phyloP scores from a whole-genome alignment of 1,140 invertebrate species.

The Nasonia longicornis region DNA sequence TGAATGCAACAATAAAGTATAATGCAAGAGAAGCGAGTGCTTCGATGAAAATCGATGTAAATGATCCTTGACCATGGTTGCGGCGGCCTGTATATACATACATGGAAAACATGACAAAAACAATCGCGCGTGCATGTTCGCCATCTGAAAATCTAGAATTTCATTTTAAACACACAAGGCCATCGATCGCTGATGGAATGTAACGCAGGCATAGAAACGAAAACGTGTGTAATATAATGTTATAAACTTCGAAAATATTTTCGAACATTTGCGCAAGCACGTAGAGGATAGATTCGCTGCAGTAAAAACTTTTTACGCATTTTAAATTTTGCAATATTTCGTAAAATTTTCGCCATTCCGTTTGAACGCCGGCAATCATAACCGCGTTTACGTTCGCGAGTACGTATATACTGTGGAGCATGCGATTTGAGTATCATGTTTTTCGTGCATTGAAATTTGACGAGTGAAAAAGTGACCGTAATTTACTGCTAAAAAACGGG shows the following conservation, averaged over 20 bases:
- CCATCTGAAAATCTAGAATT: slow-evolving; percentile 2
- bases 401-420: not conserved
- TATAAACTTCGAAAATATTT: not conserved
- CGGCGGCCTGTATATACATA: not conserved
- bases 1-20: slow-evolving; percentile 42
- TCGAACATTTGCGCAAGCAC: not conserved
- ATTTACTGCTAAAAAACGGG: slow-evolving; percentile 21
- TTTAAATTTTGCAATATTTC: not conserved
- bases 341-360: not conserved
- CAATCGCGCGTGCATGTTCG: not conserved
- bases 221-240: not conserved
- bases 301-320: not conserved
- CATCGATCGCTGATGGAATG: not conserved
- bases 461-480: not conserved
- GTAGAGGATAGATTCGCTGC: not conserved
- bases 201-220: not conserved
- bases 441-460: slow-evolving; percentile 26
- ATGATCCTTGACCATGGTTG: slow-evolving; percentile 14
- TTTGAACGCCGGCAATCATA: slow-evolving; percentile 19
- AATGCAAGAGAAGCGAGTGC: slow-evolving; percentile 3
- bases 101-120: slow-evolving; percentile 9
- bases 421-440: not conserved
- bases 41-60: slow-evolving; percentile 37
- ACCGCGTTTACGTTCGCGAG: not conserved
- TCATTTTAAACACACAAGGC: not conserved